Evolutionary conservation across 2,113 vertebrate genomes (phyloP).

Genomic region (Ramphastos sulfuratus): DNA sequence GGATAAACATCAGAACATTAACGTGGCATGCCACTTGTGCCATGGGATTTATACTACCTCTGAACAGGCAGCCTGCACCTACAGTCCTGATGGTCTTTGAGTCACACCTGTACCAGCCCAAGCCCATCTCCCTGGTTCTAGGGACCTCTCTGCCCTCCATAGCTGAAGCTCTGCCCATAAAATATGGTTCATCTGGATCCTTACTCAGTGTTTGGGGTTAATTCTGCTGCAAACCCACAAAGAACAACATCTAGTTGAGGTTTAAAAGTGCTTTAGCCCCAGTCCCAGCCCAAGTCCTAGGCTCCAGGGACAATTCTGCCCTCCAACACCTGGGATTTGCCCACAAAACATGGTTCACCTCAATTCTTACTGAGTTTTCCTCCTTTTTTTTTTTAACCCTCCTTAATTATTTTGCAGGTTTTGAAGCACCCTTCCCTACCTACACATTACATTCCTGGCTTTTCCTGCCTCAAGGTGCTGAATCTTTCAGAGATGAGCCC

Average conservation of each 20-base stretch:
- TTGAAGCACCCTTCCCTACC: background rate
- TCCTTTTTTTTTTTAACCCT: no score
- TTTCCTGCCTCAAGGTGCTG: no score
- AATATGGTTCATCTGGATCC: background rate
- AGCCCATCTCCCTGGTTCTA: background rate
- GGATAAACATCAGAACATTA: background rate
- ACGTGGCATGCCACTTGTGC: background rate
- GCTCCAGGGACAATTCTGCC: background rate
- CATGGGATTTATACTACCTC: background rate
- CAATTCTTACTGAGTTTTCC: no score
- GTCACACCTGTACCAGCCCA: background rate
- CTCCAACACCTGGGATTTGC: background rate
- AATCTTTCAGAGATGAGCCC: background rate
- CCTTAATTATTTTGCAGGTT: background rate
- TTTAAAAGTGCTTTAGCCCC: background rate
- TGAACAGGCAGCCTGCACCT: background rate
- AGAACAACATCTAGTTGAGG: background rate
- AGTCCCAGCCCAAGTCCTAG: background rate
- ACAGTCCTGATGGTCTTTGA: background rate
- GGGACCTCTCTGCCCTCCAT: background rate
- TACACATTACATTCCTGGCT: background rate
- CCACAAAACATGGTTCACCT: no score
- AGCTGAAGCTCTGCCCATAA: background rate
- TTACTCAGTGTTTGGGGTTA: background rate
- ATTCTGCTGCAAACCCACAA: background rate